Evolutionary conservation across 2,888 invertebrate species (phyloP), one percentile per base, ranked within the genome.

Genomic region (Drosophila limbata): DNA sequence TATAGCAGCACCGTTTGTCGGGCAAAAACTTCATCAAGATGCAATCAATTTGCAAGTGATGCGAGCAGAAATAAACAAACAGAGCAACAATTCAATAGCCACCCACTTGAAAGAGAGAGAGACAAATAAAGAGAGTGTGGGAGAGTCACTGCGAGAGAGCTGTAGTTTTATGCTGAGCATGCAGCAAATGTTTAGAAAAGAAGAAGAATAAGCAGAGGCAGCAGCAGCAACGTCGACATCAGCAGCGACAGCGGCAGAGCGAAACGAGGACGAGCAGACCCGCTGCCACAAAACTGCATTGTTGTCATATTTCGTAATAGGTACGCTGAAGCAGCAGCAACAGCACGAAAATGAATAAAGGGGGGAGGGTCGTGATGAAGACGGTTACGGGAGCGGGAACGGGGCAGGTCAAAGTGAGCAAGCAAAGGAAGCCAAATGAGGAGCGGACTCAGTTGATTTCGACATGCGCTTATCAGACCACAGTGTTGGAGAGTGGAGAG

Each of bases 231-330:
- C 42, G 40, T 42, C 76, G 62, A 37, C 37, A 6, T 37, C 60
- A 73, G 63, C 77, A 74, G 28, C 64, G 45, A 19, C 48, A 13
- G 62, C 81, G 77, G 72, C 84, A 89, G 81, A 83, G 83, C 72
- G 81, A 83, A 90, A 90, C 90, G 90, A 90, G 90, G 89, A 90
- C 89, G 90, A 88, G 77, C 81, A 71, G 69, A 72, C 71, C 39
- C 66, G 65, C 62, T 71, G 64, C 62, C 66, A 63, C 70, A 75
- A 89, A 81, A 86, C 88, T 91, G 91, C 91, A 91, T 90, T 90
- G 89, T 90, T 90, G 90, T 89, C 90, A 90, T 91, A 87, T 91
- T 91, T 91, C 91, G 91, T 90, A 91, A 91, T 88, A 64, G 35
- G 37, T 44, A 79, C 81, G 88, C 81, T 88, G 87, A 81, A 79